Conservation (phyloP, 2,113 vertebrate species). For the Bettongia penicillata region DNA sequence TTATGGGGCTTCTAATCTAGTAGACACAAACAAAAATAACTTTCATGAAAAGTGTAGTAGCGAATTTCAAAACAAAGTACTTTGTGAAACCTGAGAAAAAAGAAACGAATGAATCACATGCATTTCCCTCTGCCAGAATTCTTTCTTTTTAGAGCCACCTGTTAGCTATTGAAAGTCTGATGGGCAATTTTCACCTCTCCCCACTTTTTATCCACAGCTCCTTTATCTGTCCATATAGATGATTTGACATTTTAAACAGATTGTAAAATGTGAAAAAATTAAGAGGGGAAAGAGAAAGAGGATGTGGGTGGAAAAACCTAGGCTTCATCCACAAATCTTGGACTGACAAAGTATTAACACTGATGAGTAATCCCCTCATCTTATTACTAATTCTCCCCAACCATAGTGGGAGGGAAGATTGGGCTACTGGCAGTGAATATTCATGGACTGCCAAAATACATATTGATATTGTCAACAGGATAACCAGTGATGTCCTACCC, state of each 20-base stretch:
- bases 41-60: not conserved
- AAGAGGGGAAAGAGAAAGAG: not conserved
- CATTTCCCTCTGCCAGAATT: not conserved
- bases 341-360: conserved; percentile 60
- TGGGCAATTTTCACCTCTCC: not conserved
- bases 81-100: not conserved
- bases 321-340: conserved; percentile 25
- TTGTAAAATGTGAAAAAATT: not conserved
- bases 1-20: not conserved
- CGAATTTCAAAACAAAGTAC: not conserved
- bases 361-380: conserved; percentile 61
- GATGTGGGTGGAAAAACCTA: conserved; percentile 13
- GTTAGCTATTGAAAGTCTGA: not conserved
- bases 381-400: conserved; percentile 53
- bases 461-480: conserved; percentile 55
- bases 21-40: not conserved
- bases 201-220: not conserved
- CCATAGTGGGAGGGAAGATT: conserved; percentile 67
- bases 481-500: conserved; percentile 64
- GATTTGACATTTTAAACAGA: not conserved
- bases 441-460: conserved; percentile 59
- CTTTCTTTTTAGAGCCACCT: not conserved
- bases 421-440: conserved; percentile 65
- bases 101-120: not conserved
- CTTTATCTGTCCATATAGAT: not conserved